These are phyloP conservation scores for Apistogramma diplotaenia DNA, from an alignment of 2,113 vertebrate species.

Conservation along the genomic window DNA sequence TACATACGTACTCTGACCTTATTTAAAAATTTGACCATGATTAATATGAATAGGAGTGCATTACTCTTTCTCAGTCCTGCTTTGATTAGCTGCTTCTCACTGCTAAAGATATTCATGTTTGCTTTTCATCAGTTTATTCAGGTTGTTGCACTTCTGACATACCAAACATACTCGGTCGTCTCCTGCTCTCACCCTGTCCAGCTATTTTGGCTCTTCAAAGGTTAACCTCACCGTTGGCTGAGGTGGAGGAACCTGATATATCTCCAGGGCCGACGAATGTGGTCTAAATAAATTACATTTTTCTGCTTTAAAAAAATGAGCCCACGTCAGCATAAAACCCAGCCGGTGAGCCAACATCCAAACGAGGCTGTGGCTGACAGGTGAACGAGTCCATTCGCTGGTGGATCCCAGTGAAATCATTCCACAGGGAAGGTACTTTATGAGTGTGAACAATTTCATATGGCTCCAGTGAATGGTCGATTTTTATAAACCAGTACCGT, in stretches of 20 bases:
- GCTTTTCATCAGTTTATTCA: background rate
- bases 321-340: constrained; percentile 11
- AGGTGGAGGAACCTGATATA: constrained; percentile 34
- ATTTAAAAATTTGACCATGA: background rate
- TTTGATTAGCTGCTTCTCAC: background rate
- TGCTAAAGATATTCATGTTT: background rate
- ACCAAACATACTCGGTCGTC: background rate
- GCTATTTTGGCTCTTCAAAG: constrained; percentile 39
- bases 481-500: background rate
- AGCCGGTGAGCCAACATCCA: background rate
- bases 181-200: constrained; percentile 13
- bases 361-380: constrained; percentile 9
- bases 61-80: too few species aligned
- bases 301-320: constrained; percentile 23
- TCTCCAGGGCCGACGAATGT: constrained; percentile 15
- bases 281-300: constrained; percentile 34
- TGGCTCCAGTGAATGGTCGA: background rate
- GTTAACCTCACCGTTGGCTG: constrained; percentile 28
- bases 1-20: background rate
- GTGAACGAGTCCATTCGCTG: constrained; percentile 21
- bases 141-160: background rate
- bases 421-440: background rate
- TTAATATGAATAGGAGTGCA: too few species aligned
- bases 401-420: background rate
- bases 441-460: background rate